Conservation (phyloP, 2,888 invertebrate genomes). For the Dasypogon diadema region DNA sequence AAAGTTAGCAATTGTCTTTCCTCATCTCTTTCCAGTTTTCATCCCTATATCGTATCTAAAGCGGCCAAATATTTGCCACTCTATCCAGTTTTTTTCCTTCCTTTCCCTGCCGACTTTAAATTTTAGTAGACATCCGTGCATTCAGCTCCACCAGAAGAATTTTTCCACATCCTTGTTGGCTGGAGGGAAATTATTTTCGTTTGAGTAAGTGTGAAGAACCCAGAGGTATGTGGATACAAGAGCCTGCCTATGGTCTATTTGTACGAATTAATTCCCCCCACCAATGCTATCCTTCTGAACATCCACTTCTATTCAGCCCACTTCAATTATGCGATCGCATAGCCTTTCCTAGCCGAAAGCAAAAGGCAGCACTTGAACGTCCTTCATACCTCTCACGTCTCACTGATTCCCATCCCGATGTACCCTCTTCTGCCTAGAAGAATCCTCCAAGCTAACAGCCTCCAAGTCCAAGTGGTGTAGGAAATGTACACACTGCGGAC, state of each 20-base stretch:
- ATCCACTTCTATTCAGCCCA: conserved; percentile 19
- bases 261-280: conserved; percentile 36
- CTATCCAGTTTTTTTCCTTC: conserved; percentile 26
- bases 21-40: conserved; percentile 47
- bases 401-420: neutral
- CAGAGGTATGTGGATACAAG: neutral
- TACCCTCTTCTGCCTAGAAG: neutral
- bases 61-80: conserved; percentile 53
- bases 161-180: conserved; percentile 4
- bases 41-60: conserved; percentile 52
- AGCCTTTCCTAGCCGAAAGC: conserved; percentile 31
- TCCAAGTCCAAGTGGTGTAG: conserved; percentile 19
- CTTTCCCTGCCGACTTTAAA: conserved; percentile 17
- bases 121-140: neutral
- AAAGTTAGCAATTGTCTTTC: conserved; percentile 51
- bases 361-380: conserved; percentile 23
- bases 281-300: neutral
- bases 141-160: neutral
- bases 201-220: conserved; percentile 35
- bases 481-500: conserved; percentile 45
- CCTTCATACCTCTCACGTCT: conserved; percentile 6
- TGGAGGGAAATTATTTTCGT: conserved; percentile 32
- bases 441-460: neutral
- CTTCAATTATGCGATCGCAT: conserved; percentile 48
- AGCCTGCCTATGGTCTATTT: conserved; percentile 20